Base-by-base conservation (phyloP, 2,888 invertebrate genomes). In the Lymantria dispar region DNA sequence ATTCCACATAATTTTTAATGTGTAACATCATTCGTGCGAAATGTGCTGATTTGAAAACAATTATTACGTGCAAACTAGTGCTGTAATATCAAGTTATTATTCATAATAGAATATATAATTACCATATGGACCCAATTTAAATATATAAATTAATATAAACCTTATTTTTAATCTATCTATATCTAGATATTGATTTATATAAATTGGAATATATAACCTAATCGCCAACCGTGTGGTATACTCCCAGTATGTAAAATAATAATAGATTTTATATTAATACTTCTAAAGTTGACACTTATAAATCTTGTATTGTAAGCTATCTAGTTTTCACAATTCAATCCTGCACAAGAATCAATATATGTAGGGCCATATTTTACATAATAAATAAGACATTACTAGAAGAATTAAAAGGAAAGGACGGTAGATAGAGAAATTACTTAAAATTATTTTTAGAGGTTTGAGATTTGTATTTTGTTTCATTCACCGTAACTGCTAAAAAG, bases 21-120 rank as follows among this genome's bases (percentile, higher is more conserved):
- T 33, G 33, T 58, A 64, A 62, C 51, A 51, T 54, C 44, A 57
- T 64, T 62, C 54, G 64, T 68, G 68, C 62, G 52, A 51, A 59
- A 49, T 55, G 68, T 68, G 68, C 70, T 55, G 47, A 50, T 54
- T 55, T 49, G 54, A 57, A 65, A 56, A 56, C 57, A 62, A 22
- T 37, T 59, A 53, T 57, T 59, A 59, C 37, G 68, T 68, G 68
- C 70, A 64, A 52, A 64, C 52, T 49, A 59, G 64, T 64, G 64
- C 60, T 62, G 55, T 49, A 52, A 57, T 57, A 22, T 22, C 22
- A 22, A 22, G n/a, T n/a, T 22, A 22, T 22, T 22, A 22, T 22
- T 22, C 22, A 22, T 22, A 22, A 22, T 22, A 22, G 22, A 22
- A 22, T 22, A 3, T 22, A 22, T 22, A 22, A 22, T 22, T 22